Base-by-base conservation (phyloP, 2,888 invertebrate species). In the Notodonta dromedarius region DNA sequence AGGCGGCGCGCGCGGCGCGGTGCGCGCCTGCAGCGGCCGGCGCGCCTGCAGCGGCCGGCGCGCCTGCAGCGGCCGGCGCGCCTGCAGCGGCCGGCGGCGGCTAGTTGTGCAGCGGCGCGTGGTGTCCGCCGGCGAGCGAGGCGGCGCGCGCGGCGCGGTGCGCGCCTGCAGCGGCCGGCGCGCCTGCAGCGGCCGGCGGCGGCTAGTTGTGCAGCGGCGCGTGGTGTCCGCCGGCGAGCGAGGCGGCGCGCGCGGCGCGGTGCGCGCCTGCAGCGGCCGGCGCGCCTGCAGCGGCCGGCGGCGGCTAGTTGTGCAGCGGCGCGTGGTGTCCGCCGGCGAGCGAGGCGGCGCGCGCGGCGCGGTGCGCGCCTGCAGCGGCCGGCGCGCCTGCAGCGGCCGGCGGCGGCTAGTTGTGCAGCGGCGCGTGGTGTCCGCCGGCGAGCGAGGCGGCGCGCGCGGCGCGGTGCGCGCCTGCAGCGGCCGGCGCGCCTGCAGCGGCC, bases 181-280 rank as follows among this genome's bases (percentile, higher is more conserved):
- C 96, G 94, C 58, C n/a, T n/a, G n/a, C n/a, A n/a, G 97, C 97
- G 79, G 97, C 96, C 95, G 95, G 91, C 98, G 98, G 96, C 96
- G 77, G 97, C 96, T 78, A n/a, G n/a, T n/a, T n/a, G n/a, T 96
- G 96, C 69, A 98, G 94, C 64, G 98, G 98, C 78, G 97, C 95
- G 94, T 99, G 16, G 0, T 2, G 14, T n/a, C 16, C 2, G 50
- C 14, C 8, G 9, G 50, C 16, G n/a, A n/a, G n/a, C n/a, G n/a
- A n/a, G 16, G 14, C n/a, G 51, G 42, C 52, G 54, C 5, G 46
- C 71, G 63, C 79, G 67, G 94, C 69, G 91, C 94, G 98, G 74
- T 95, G 94, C 7, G 98, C 98, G 60, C 98, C 98, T 78, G 98
- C 98, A 97, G 86, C 64, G 96, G 81, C 98, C 97, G 59, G 95